Evolutionary conservation across 1,140 invertebrate species (phyloP).

Genomic region (Triops cancriformis): DNA sequence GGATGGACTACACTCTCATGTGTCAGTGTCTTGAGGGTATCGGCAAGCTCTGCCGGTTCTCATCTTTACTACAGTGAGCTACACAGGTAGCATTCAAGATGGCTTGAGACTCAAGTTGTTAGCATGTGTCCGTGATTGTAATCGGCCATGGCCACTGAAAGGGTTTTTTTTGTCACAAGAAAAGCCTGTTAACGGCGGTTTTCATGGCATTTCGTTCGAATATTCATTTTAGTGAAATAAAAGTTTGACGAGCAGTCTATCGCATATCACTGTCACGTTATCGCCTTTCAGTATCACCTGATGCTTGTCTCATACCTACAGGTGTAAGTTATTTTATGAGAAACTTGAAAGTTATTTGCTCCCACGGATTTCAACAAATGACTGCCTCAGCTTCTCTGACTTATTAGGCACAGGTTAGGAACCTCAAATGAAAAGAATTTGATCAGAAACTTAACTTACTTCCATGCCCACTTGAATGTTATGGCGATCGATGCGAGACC

Average conservation of each 20-base stretch:
- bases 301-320: neutral
- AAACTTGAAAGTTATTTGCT: neutral
- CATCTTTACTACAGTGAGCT: neutral
- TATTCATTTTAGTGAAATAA: neutral
- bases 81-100: neutral
- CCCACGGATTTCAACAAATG: neutral
- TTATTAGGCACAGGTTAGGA: no score
- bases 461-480: constrained; percentile 17
- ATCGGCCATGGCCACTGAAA: neutral
- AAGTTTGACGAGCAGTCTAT: neutral
- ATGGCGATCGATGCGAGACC: constrained; percentile 20
- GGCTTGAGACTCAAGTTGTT: neutral
- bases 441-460: neutral
- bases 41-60: neutral
- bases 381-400: no score
- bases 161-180: neutral
- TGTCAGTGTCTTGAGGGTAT: neutral
- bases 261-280: neutral
- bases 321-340: neutral
- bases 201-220: neutral
- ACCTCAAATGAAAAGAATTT: neutral
- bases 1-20: neutral
- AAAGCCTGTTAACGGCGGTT: neutral
- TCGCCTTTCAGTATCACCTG: neutral
- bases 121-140: neutral